phyloP scores from a whole-genome alignment of 2,797 vertebrate species.

The Picus viridis region DNA sequence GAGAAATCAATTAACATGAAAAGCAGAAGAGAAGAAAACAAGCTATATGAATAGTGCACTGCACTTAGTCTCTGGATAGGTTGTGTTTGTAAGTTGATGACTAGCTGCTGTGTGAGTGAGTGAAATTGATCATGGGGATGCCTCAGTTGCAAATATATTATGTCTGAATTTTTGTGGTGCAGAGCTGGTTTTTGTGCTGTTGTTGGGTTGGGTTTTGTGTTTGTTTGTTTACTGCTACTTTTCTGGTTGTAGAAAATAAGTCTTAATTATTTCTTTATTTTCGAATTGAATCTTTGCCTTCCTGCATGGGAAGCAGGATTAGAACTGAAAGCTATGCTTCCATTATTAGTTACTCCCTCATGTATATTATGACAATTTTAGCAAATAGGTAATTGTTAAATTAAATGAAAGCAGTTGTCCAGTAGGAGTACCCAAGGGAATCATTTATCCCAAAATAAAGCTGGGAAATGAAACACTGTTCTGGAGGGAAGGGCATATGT shows the following conservation, averaged over 20 bases:
- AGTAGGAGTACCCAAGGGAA: constrained; percentile 17
- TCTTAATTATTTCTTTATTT: background rate
- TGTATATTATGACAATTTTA: constrained; percentile 29
- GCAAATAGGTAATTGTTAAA: constrained; percentile 46
- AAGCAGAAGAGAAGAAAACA: background rate
- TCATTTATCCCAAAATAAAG: constrained; percentile 43
- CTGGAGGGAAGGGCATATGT: constrained; percentile 43
- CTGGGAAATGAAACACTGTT: constrained; percentile 39
- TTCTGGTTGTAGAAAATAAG: background rate
- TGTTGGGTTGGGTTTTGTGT: too few species aligned
- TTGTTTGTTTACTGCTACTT: background rate
- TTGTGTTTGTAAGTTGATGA: background rate
- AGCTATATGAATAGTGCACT: background rate
- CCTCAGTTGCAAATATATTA: background rate
- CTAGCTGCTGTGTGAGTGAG: background rate
- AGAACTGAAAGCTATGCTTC: background rate
- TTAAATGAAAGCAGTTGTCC: constrained; percentile 43
- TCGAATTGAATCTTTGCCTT: background rate
- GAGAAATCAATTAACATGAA: background rate
- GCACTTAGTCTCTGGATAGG: background rate
- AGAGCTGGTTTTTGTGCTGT: too few species aligned
- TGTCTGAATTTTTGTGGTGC: background rate
- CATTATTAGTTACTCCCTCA: background rate
- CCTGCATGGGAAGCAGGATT: background rate
- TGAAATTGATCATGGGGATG: background rate